Base-by-base conservation (phyloP, 30 jellyfish, hydroid and myxozoan species). In the Hydractinia symbiolongicarpus region DNA sequence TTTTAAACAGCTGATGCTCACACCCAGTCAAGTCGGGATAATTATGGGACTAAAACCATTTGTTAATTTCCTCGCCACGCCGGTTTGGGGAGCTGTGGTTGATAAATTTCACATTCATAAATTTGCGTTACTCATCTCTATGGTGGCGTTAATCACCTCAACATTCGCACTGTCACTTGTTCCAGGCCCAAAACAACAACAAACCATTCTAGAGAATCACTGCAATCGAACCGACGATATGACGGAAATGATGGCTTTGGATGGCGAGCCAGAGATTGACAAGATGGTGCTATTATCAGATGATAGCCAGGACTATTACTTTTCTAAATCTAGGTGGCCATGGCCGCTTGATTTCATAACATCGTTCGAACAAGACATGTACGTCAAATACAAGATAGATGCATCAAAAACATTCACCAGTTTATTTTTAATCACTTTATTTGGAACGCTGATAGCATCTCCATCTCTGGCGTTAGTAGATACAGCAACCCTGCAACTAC, bases 381-480 rank as follows among this genome's bases (percentile, higher is more conserved):
- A 84, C 1, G 87, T 74, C 17, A 86, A 88, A 76, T 92, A 92
- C 90, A 85, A 89, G 81, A 89, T 94, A 80, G 99, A 94, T 60
- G 96, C 99, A 16, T 73, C 97, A 58, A 61, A 78, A 54, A 94
- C 99, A 10, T 94, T 94, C 81, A 89, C 96, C 44, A 82, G 95
- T 77, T 81, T 94, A 77, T 94, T 94, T 76, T 79, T 94, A 84
- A 86, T 89, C 82, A 89, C 96, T 10, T 77, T 94, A 16, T 88
- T 94, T 73, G 99, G 99, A 57, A 94, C 97, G 15, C 58, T 94
- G 83, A 94, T 94, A 13, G 95, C 97, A 7, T 87, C 97, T 2
- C 99, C 99, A 6, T 83, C 99, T 6, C 82, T 94, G 78, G 99
- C 99, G 19, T 62, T 94, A 67, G 99, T 94, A 70, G 99, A 94